Conservation (phyloP, 2,113 vertebrate species). For the Phocoena phocoena region DNA sequence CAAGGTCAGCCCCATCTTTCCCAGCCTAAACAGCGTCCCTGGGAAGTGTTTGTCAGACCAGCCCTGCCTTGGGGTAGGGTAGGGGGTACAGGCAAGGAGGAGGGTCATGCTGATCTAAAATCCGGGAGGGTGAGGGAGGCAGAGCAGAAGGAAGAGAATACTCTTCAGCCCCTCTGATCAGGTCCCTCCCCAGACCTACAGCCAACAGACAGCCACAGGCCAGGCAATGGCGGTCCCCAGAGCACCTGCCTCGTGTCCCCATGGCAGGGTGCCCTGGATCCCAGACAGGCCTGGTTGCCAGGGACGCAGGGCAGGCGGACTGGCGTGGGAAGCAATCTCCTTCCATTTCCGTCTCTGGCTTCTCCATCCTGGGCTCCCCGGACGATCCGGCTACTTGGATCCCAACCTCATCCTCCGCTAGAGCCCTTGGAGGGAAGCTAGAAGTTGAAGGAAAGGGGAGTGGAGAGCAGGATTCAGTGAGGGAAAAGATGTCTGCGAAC, state of each 20-base stretch:
- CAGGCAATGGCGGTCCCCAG: neutral
- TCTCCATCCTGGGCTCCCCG: neutral
- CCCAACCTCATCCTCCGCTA: neutral
- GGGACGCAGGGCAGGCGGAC: neutral
- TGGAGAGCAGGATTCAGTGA: neutral
- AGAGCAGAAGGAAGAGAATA: neutral
- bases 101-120: neutral
- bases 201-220: neutral
- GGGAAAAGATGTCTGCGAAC: neutral
- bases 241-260: neutral
- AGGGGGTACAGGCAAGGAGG: no score
- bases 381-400: neutral
- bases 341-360: conserved; percentile 8
- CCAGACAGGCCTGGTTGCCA: conserved; percentile 34
- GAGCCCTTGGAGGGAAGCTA: neutral
- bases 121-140: neutral
- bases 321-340: neutral
- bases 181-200: neutral
- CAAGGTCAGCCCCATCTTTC: neutral
- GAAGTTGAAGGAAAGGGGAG: neutral
- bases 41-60: neutral
- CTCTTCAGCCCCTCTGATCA: neutral
- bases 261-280: conserved; percentile 18
- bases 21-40: neutral
- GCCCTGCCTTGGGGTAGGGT: fast-evolving